A percentile compares a stretch with the other conserved stretches of the same genome.
These are phyloP conservation scores for Nomada hirtipes DNA, from an alignment of 2,888 invertebrate species.

Conservation along the genomic window DNA sequence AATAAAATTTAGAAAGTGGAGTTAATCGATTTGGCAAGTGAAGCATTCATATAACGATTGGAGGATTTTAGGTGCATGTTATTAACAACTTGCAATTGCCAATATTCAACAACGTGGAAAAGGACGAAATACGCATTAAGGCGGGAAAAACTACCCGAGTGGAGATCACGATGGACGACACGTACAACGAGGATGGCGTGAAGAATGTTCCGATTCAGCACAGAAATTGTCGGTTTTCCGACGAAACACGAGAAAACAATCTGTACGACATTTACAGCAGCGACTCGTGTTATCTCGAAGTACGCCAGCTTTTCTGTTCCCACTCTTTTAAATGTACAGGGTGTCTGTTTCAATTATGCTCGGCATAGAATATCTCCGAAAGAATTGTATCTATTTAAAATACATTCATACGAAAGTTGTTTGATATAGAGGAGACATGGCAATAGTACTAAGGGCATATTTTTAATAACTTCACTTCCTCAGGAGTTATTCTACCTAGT, in stretches of 20 bases:
- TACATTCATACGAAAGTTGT: too few species aligned
- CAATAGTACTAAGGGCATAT: too few species aligned
- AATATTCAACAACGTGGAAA: slow-evolving; percentile 23
- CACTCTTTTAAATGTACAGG: too few species aligned
- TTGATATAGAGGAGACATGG: too few species aligned
- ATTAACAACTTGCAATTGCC: slow-evolving; percentile 71
- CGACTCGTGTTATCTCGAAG: slow-evolving; percentile 90
- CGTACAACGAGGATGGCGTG: slow-evolving; percentile 83
- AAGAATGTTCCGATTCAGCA: slow-evolving; percentile 87
- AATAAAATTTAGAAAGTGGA: too few species aligned
- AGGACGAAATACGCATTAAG: slow-evolving; percentile 5
- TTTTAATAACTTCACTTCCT: too few species aligned
- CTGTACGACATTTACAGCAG: slow-evolving; percentile 90
- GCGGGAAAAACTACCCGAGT: slow-evolving; percentile 1
- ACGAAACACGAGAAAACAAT: slow-evolving; percentile 86
- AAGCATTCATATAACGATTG: background rate
- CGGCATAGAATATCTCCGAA: background rate
- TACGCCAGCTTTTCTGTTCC: slow-evolving; percentile 70
- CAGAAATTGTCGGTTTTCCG: slow-evolving; percentile 89
- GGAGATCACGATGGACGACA: slow-evolving; percentile 64
- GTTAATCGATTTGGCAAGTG: too few species aligned
- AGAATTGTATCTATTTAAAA: too few species aligned
- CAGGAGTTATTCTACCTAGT: too few species aligned
- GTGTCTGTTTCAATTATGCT: background rate
- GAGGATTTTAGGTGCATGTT: slow-evolving; percentile 54